Conservation (phyloP, 1,140 invertebrate genomes). For the Brachionus sp. region DNA sequence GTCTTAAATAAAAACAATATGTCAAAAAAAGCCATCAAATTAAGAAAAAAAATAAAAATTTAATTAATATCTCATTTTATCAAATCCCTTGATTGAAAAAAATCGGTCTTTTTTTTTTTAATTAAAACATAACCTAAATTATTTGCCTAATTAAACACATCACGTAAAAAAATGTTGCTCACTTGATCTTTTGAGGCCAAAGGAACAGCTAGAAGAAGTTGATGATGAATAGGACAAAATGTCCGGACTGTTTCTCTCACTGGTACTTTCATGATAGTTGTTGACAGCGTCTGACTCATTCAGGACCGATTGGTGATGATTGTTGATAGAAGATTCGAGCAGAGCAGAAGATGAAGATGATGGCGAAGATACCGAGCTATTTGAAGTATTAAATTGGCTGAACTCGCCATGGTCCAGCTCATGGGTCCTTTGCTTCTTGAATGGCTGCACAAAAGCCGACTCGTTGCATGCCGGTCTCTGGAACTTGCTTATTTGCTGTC, state of each 20-base stretch:
- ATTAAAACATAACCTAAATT: not conserved
- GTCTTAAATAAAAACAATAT: slow-evolving; percentile 1
- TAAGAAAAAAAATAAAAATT: not conserved
- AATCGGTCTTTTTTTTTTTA: not conserved
- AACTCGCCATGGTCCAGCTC: not conserved
- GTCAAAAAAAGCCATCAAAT: slow-evolving; percentile 32
- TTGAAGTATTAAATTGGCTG: not conserved
- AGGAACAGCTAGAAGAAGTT: slow-evolving; percentile 7
- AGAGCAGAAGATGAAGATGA: not conserved
- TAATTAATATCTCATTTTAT: not conserved
- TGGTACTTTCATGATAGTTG: not conserved
- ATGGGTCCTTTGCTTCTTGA: not conserved
- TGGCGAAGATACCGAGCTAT: not conserved
- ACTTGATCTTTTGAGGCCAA: not conserved
- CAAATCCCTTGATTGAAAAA: slow-evolving; percentile 10
- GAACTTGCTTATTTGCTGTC: not conserved
- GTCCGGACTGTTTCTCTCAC: not conserved
- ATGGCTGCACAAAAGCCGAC: not conserved
- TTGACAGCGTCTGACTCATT: not conserved
- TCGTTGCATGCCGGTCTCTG: not conserved
- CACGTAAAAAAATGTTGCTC: not conserved
- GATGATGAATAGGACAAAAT: slow-evolving; percentile 1
- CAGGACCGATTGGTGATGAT: not conserved
- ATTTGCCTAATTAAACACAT: slow-evolving; percentile 1
- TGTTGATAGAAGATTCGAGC: not conserved